phyloP scores from a whole-genome alignment of 2,888 invertebrate species.

The Trileptium ribeirensis region DNA sequence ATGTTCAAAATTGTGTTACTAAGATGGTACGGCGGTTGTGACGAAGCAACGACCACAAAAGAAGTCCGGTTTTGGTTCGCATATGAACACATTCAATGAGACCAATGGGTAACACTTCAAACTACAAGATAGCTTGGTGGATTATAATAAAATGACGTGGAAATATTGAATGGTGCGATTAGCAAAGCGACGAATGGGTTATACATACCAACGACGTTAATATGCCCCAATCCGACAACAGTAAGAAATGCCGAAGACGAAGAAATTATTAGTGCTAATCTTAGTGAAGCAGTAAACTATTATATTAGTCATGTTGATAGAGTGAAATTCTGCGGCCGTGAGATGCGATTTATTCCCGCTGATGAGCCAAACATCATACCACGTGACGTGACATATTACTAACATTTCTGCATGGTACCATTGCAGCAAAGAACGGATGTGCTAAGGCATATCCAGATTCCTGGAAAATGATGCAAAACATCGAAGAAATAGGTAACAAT shows the following conservation, averaged over 20 bases:
- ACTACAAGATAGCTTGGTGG: background rate
- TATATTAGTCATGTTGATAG: background rate
- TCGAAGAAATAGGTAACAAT: too few relatives aligned
- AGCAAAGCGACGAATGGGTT: background rate
- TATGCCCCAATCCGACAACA: too few relatives aligned
- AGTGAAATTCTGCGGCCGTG: background rate
- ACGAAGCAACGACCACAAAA: too few relatives aligned
- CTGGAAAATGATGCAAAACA: too few relatives aligned
- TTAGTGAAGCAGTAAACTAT: background rate
- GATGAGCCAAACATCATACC: background rate
- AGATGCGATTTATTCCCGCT: background rate
- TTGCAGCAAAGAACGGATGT: background rate
- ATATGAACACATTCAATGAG: background rate
- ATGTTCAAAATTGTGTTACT: background rate
- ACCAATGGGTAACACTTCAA: background rate
- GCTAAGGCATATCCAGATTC: too few relatives aligned
- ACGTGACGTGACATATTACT: background rate
- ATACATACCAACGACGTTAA: background rate
- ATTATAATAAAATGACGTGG: background rate
- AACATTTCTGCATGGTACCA: background rate
- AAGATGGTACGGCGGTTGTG: background rate
- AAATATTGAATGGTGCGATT: background rate
- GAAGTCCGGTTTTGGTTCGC: background rate
- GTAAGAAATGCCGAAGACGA: too few relatives aligned
- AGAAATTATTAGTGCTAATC: background rate